Percentiles rank a stretch among this genome's conserved stretches.
Evolutionary conservation across 2,113 vertebrate genomes (phyloP).

Genomic region (Electrona antarctica): DNA sequence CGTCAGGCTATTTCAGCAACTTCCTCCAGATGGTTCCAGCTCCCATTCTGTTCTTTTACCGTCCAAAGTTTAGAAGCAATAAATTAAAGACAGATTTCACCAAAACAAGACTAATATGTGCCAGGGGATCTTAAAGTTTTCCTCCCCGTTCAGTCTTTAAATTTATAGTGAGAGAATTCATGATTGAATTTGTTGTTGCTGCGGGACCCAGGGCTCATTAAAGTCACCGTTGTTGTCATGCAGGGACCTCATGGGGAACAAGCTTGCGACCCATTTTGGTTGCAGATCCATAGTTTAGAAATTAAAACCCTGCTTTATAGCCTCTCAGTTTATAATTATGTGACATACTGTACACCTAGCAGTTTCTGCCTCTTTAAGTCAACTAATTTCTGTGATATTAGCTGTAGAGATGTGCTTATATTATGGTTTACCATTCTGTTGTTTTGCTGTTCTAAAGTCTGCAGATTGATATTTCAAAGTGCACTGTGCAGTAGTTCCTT

Average conservation of each 20-base stretch:
- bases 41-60: slow-evolving; percentile 12
- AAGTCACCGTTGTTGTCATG: slow-evolving; percentile 16
- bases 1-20: slow-evolving; percentile 67
- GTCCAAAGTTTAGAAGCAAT: slow-evolving; percentile 23
- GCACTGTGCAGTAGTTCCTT: neutral
- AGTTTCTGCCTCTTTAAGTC: too few relatives aligned
- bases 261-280: too few relatives aligned
- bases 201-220: slow-evolving; percentile 14
- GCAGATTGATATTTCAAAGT: too few relatives aligned
- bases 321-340: too few relatives aligned
- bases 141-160: neutral
- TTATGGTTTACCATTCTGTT: too few relatives aligned
- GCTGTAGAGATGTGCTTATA: too few relatives aligned
- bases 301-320: too few relatives aligned
- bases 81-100: slow-evolving; percentile 22
- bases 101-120: slow-evolving; percentile 27
- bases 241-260: neutral
- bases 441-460: too few relatives aligned
- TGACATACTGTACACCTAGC: too few relatives aligned
- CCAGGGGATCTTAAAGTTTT: neutral
- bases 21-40: slow-evolving; percentile 52
- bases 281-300: too few relatives aligned
- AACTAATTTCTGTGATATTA: too few relatives aligned
- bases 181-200: neutral
- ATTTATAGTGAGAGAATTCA: neutral